phyloP scores from a whole-genome alignment of 2,888 invertebrate genomes.

The Eretmocerus hayati region DNA sequence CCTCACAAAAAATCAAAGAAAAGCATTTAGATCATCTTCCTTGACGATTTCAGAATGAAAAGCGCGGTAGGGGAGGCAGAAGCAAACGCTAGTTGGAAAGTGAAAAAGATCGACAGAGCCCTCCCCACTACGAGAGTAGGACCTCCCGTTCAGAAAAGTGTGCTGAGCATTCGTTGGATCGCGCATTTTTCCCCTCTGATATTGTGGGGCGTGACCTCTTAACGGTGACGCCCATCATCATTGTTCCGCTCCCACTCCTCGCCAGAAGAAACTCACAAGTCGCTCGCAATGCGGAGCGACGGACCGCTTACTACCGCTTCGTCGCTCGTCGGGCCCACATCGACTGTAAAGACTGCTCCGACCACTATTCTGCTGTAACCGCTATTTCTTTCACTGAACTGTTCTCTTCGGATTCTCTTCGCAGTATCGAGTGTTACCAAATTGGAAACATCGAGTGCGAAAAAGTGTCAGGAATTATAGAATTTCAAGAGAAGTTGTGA shows the following conservation, averaged over 20 bases:
- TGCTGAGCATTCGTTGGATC: conserved; percentile 14
- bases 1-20: too few relatives aligned
- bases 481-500: too few relatives aligned
- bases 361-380: too few relatives aligned
- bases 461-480: too few relatives aligned
- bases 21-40: too few relatives aligned
- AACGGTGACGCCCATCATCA: conserved; percentile 48
- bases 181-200: conserved; percentile 36
- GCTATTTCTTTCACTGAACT: too few relatives aligned
- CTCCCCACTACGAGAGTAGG: conserved; percentile 8
- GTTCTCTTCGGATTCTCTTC: too few relatives aligned
- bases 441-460: too few relatives aligned
- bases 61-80: not conserved
- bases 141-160: conserved; percentile 5
- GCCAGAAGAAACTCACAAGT: not conserved
- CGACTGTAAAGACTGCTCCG: too few relatives aligned
- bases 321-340: conserved; percentile 26
- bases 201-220: conserved; percentile 45
- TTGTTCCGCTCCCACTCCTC: conserved; percentile 24
- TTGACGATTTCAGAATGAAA: too few relatives aligned
- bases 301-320: conserved; percentile 22
- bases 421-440: too few relatives aligned
- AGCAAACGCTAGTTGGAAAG: not conserved
- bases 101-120: conserved; percentile 8
- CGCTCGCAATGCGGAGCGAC: conserved; percentile 41